Percentiles rank a stretch among this genome's conserved stretches.
These are phyloP conservation scores for Pollimyrus isidori DNA, from an alignment of 2,113 vertebrate species.

Conservation along the genomic window DNA sequence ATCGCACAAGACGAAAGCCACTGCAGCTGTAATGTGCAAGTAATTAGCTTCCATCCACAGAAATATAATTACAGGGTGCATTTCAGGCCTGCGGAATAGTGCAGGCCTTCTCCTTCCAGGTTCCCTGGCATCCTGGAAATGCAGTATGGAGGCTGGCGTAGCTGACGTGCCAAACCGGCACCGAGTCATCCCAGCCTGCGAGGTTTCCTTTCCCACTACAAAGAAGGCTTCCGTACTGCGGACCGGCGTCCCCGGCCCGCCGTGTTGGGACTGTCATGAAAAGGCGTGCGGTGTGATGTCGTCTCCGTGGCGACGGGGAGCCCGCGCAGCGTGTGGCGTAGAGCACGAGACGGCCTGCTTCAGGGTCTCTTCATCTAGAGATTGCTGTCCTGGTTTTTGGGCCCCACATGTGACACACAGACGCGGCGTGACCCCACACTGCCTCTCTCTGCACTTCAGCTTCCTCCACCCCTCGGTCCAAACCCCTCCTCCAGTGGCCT, in stretches of 20 bases:
- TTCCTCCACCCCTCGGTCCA: conserved; percentile 41
- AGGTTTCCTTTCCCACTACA: conserved; percentile 58
- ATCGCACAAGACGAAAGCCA: conserved; percentile 35
- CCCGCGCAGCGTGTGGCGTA: conserved; percentile 25
- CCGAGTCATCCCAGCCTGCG: conserved; percentile 60
- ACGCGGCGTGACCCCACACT: background rate
- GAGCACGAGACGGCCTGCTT: background rate
- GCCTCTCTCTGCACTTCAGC: conserved; percentile 39
- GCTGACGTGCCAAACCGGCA: conserved; percentile 19
- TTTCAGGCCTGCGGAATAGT: conserved; percentile 35
- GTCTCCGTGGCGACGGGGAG: conserved; percentile 57
- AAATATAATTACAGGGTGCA: conserved; percentile 61
- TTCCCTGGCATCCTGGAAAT: conserved; percentile 40
- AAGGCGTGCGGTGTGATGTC: conserved; percentile 58
- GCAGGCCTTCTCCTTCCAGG: conserved; percentile 31
- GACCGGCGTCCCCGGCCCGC: background rate
- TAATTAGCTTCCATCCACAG: conserved; percentile 57
- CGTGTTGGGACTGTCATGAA: conserved; percentile 15
- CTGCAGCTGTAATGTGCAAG: conserved; percentile 59
- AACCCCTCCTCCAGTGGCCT: background rate
- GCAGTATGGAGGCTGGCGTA: conserved; percentile 25
- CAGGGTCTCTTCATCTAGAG: background rate
- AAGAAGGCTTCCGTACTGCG: conserved; percentile 3
- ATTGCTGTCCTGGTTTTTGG: background rate
- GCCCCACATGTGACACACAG: background rate